Evolutionary conservation across 2,797 vertebrate species (phyloP).

Genomic region (Aphelocoma californica): DNA sequence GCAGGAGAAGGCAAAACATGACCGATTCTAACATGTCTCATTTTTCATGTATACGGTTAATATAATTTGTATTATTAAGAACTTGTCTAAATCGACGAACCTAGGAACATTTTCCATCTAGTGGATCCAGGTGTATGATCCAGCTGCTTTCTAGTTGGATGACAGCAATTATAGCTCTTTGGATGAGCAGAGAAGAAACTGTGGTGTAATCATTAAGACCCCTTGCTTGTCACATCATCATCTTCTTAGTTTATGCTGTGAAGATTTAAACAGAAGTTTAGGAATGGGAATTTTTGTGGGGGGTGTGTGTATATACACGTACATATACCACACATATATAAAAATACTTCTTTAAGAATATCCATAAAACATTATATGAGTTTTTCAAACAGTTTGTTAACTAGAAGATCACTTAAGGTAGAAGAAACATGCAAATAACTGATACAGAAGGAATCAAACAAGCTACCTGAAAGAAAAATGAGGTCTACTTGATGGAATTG

Average conservation of each 20-base stretch:
- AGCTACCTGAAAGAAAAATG: neutral
- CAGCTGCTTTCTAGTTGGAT: neutral
- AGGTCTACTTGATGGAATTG: neutral
- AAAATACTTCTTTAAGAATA: neutral
- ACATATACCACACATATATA: accelerated
- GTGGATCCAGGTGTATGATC: neutral
- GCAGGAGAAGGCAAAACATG: neutral
- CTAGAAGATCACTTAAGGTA: neutral
- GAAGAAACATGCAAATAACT: neutral
- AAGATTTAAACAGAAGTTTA: neutral
- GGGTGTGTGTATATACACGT: accelerated
- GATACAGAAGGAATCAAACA: neutral
- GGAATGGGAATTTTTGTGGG: neutral
- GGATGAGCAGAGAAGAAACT: neutral
- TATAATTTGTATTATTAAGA: neutral
- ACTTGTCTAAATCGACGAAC: neutral
- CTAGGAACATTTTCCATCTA: neutral
- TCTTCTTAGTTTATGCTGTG: neutral
- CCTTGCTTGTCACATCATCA: neutral
- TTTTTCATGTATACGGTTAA: neutral
- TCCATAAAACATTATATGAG: neutral
- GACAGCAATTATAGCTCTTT: neutral
- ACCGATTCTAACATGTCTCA: neutral
- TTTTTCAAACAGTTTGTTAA: neutral
- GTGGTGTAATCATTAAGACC: neutral